phyloP scores from a whole-genome alignment of 2,797 vertebrate species.

The Hoplostethus atlanticus region DNA sequence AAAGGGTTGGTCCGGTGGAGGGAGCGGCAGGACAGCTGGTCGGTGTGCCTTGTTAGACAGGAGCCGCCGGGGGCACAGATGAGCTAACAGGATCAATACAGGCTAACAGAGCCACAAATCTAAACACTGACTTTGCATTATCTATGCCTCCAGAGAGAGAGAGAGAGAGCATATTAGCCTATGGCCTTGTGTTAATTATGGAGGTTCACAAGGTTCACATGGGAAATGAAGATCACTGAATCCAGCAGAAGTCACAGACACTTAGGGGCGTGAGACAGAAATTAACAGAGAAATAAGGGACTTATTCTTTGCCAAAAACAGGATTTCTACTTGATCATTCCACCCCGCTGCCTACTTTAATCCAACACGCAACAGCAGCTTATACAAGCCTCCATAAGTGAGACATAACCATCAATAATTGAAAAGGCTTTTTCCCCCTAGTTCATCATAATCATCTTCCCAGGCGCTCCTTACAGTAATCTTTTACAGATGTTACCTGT shows the following conservation, averaged over 20 bases:
- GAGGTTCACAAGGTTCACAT: background rate
- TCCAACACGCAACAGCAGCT: conserved; percentile 20
- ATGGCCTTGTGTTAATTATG: background rate
- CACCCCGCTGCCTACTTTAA: conserved; percentile 24
- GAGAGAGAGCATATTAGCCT: background rate
- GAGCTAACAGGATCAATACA: conserved; percentile 72
- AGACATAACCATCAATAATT: conserved; percentile 43
- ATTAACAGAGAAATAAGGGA: background rate
- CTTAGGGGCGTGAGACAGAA: too few species aligned
- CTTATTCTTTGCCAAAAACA: conserved; percentile 10
- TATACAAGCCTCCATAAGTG: conserved; percentile 29
- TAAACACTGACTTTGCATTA: conserved; percentile 57
- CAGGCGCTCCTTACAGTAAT: conserved; percentile 53
- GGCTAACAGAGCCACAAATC: conserved; percentile 63
- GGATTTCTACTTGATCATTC: conserved; percentile 10
- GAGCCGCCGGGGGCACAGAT: conserved; percentile 42
- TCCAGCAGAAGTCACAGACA: too few species aligned
- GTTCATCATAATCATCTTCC: conserved; percentile 46
- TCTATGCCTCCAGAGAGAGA: conserved; percentile 6
- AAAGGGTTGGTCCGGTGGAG: conserved; percentile 4
- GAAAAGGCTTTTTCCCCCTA: conserved; percentile 4
- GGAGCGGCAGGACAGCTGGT: conserved; percentile 14
- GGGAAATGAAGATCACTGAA: background rate
- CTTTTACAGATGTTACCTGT: conserved; percentile 50
- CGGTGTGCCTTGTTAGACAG: conserved; percentile 26